Evolutionary conservation across 2,888 invertebrate species (phyloP).

Genomic region (Hypsopygia costalis): DNA sequence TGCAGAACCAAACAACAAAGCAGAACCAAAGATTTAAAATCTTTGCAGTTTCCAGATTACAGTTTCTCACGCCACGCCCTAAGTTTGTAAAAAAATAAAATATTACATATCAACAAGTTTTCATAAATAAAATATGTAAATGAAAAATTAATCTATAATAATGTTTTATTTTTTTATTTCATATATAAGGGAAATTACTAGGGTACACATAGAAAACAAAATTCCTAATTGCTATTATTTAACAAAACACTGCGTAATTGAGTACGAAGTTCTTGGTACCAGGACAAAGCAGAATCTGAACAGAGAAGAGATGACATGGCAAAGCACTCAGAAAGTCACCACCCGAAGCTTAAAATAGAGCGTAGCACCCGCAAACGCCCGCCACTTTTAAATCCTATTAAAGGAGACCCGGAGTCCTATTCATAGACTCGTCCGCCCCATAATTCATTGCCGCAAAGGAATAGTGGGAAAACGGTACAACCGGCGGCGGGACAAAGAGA

Average conservation of each 20-base stretch:
- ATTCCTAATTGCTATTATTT: too few relatives aligned
- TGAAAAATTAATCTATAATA: too few relatives aligned
- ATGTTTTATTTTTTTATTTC: too few relatives aligned
- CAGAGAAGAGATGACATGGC: constrained; percentile 45
- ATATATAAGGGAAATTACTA: too few relatives aligned
- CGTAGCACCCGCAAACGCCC: constrained; percentile 48
- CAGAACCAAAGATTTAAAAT: too few relatives aligned
- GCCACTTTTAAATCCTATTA: constrained; percentile 62
- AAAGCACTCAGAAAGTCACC: constrained; percentile 63
- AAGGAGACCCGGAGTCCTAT: constrained; percentile 40
- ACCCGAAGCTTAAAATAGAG: constrained; percentile 54
- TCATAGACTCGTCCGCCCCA: constrained; percentile 32
- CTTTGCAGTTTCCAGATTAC: too few relatives aligned
- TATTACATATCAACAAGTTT: too few relatives aligned
- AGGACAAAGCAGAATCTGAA: constrained; percentile 18
- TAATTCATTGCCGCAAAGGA: constrained; percentile 25
- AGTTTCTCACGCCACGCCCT: too few relatives aligned
- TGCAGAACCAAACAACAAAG: too few relatives aligned
- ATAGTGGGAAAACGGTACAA: constrained; percentile 18
- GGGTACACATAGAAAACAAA: too few relatives aligned
- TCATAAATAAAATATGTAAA: too few relatives aligned
- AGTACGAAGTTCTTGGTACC: background rate
- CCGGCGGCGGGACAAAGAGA: constrained; percentile 23
- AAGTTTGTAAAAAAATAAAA: too few relatives aligned
- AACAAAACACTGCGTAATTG: background rate